Conservation (phyloP, 2,888 invertebrate species). For the Catocala sponsa region DNA sequence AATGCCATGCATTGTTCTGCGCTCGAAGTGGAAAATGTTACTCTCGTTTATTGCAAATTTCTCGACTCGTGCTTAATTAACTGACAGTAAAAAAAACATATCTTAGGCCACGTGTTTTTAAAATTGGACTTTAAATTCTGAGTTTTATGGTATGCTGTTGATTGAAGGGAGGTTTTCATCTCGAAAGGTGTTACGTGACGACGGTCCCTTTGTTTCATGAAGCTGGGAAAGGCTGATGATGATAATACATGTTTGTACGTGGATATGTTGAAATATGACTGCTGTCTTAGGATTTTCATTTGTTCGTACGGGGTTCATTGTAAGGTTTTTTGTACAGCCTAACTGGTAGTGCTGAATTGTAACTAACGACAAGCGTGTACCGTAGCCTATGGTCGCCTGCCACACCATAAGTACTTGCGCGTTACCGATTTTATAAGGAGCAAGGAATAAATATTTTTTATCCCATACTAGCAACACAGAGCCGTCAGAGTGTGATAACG, state of each 20-base stretch:
- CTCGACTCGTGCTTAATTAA: conserved; percentile 58
- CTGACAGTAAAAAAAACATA: conserved; percentile 35
- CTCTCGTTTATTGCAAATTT: conserved; percentile 61
- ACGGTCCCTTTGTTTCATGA: conserved; percentile 50
- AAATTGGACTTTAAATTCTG: conserved; percentile 46
- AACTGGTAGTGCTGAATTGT: too few species aligned
- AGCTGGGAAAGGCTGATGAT: conserved; percentile 65
- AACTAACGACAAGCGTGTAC: too few species aligned
- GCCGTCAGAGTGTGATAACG: too few species aligned
- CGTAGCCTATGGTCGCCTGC: too few species aligned
- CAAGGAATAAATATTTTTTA: too few species aligned
- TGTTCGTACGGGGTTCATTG: conserved; percentile 23
- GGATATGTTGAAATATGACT: conserved; percentile 14
- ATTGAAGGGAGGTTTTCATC: conserved; percentile 35
- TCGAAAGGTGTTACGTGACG: conserved; percentile 40
- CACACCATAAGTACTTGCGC: too few species aligned
- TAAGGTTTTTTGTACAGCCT: conserved; percentile 2
- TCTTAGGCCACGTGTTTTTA: conserved; percentile 19
- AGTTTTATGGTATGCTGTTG: conserved; percentile 28
- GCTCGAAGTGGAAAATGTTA: conserved; percentile 50
- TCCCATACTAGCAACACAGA: too few species aligned
- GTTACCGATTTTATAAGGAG: too few species aligned
- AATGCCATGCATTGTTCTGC: conserved; percentile 45
- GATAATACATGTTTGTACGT: conserved; percentile 45
- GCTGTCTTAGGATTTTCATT: conserved; percentile 25